phyloP scores from a whole-genome alignment of 2,797 vertebrate genomes.

The Epinephelus awoara region DNA sequence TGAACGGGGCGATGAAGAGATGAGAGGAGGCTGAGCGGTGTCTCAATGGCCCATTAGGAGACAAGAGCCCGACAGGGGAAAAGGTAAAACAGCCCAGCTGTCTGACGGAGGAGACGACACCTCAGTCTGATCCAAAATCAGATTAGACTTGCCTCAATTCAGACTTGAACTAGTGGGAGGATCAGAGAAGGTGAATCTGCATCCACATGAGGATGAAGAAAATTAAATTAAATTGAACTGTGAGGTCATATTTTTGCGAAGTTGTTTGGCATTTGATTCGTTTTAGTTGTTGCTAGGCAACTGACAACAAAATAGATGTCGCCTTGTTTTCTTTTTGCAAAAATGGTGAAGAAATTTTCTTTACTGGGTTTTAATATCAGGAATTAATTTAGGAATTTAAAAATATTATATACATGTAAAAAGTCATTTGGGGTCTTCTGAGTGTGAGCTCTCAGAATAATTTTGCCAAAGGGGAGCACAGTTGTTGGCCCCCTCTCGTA shows the following conservation, averaged over 20 bases:
- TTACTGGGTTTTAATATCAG: neutral
- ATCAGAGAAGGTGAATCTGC: slow-evolving; percentile 48
- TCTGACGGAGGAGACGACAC: slow-evolving; percentile 69
- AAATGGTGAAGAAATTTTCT: neutral
- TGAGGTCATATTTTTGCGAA: slow-evolving; percentile 16
- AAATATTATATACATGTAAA: neutral
- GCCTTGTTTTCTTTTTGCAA: neutral
- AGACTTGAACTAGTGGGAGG: slow-evolving; percentile 40
- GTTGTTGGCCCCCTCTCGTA: too few relatives aligned
- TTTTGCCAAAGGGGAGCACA: too few relatives aligned
- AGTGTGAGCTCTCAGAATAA: neutral
- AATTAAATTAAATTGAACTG: slow-evolving; percentile 17
- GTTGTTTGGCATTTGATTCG: neutral
- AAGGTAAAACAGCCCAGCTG: slow-evolving; percentile 79
- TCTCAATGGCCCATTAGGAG: slow-evolving; percentile 86
- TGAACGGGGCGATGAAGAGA: slow-evolving; percentile 79
- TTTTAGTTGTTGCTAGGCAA: slow-evolving; percentile 1
- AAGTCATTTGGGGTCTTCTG: neutral
- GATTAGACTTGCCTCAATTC: slow-evolving; percentile 72
- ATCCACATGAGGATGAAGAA: slow-evolving; percentile 39
- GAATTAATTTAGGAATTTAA: neutral
- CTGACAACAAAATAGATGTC: slow-evolving; percentile 5
- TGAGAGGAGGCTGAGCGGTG: slow-evolving; percentile 79
- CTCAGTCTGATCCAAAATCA: slow-evolving; percentile 72
- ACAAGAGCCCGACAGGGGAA: slow-evolving; percentile 77